A percentile compares a stretch with the other conserved stretches of the same genome.
phyloP scores from a whole-genome alignment of 64 coral and sea anemone species.

The Stichodactyla mertensii region DNA sequence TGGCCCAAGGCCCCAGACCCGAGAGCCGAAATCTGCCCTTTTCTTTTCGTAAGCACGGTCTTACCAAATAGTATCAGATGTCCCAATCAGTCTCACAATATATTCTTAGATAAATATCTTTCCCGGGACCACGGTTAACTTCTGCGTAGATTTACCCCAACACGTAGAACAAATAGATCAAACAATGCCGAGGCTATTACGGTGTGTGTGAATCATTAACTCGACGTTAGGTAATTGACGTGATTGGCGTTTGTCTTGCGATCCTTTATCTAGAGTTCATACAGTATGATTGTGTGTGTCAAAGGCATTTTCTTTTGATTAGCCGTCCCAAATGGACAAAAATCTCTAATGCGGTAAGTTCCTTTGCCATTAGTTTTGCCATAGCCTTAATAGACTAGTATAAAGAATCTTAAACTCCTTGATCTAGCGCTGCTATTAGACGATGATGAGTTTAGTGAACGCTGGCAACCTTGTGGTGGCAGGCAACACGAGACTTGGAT shows the following conservation, averaged over 20 bases:
- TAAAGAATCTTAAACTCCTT: background rate
- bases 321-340: background rate
- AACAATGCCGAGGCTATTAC: background rate
- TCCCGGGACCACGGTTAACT: no score
- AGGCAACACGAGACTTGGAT: background rate
- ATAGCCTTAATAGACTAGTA: background rate
- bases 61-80: background rate
- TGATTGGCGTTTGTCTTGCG: background rate
- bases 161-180: background rate
- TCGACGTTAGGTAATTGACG: constrained; percentile 20
- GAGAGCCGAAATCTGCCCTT: background rate
- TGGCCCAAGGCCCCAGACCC: background rate
- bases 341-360: constrained; percentile 1
- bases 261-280: constrained; percentile 1
- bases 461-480: background rate
- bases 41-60: background rate
- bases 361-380: background rate
- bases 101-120: background rate
- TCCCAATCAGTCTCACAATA: background rate
- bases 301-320: constrained; percentile 18
- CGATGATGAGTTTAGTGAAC: background rate
- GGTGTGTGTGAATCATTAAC: constrained; percentile 1
- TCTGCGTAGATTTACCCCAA: background rate
- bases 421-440: background rate
- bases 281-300: background rate